phyloP scores from a whole-genome alignment of 2,888 invertebrate genomes.

The Xanthia icteritia region DNA sequence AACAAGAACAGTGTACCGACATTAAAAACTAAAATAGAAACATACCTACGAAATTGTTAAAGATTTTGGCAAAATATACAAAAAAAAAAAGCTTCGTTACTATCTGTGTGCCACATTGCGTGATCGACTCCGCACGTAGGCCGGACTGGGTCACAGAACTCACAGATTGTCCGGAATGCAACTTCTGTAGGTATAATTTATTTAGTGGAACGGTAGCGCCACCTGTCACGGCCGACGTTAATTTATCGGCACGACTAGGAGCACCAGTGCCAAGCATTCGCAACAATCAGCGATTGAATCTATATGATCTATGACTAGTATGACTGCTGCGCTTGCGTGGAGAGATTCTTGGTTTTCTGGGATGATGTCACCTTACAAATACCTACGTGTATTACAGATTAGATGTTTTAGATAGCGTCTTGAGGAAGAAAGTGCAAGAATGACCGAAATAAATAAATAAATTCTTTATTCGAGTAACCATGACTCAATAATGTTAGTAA shows the following conservation, averaged over 20 bases:
- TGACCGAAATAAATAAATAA: too few relatives aligned
- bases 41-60: background rate
- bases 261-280: conserved; percentile 56
- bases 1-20: background rate
- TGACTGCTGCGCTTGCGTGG: conserved; percentile 4
- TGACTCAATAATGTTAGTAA: too few relatives aligned
- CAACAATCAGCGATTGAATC: conserved; percentile 55
- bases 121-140: background rate
- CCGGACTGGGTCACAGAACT: background rate
- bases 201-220: conserved; percentile 45
- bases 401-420: background rate
- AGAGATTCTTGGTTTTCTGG: conserved; percentile 31
- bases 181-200: conserved; percentile 38
- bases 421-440: too few relatives aligned
- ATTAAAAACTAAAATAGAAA: background rate
- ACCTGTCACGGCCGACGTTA: conserved; percentile 56
- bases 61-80: background rate
- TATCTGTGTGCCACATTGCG: background rate
- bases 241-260: conserved; percentile 53
- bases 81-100: background rate
- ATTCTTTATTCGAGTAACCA: too few relatives aligned
- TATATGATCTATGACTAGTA: conserved; percentile 39
- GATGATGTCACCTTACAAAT: conserved; percentile 23
- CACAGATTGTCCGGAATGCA: conserved; percentile 3
- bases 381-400: background rate